Evolutionary conservation across 2,797 vertebrate species (phyloP).

Genomic region (Scyliorhinus canicula): DNA sequence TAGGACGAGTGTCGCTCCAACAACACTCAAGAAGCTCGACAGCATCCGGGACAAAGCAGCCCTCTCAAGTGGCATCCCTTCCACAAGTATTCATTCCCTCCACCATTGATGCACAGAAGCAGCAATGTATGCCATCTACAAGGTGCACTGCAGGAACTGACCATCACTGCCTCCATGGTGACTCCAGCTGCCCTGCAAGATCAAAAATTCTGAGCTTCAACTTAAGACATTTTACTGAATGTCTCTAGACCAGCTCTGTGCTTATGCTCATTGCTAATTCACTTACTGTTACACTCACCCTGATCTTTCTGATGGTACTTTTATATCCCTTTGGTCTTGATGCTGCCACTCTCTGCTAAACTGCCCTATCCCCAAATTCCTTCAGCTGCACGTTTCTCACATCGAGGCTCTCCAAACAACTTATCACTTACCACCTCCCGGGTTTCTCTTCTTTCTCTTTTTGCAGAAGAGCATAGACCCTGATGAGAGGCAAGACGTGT

Average conservation of each 20-base stretch:
- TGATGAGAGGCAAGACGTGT: neutral
- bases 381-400: neutral
- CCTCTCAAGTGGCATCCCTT: no score
- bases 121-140: no score
- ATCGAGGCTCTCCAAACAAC: neutral
- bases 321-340: no score
- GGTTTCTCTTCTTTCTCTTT: neutral
- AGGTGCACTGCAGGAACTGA: no score
- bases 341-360: neutral
- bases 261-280: neutral
- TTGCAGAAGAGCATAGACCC: neutral
- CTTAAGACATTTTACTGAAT: neutral
- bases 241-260: neutral
- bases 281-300: neutral
- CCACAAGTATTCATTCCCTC: no score
- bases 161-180: neutral
- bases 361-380: neutral
- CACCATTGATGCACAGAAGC: no score
- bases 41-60: no score
- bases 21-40: no score
- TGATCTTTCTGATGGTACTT: no score
- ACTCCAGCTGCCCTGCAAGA: neutral
- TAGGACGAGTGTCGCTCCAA: no score
- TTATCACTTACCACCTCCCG: neutral
- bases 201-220: neutral